Evolutionary conservation across 2,113 vertebrate species (phyloP), one percentile per base, ranked within the genome.

Genomic region (Symphodus melops): DNA sequence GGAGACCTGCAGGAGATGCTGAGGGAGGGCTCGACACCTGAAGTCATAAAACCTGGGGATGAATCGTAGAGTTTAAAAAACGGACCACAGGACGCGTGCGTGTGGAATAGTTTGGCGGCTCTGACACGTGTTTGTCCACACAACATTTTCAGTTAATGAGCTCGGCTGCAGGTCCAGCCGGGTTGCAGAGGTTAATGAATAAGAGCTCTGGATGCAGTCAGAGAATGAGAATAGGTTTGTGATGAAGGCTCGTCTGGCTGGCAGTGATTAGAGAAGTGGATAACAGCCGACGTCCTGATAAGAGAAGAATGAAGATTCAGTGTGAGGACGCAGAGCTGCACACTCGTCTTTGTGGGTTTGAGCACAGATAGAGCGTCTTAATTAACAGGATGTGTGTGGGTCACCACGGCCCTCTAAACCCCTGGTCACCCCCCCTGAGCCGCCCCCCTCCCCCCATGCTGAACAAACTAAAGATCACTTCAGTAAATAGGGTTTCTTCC

Each of bases 321-420:
- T 70, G 23, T 9, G 6, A 23, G 8, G 11, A 6, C 0, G 6
- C 17, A 23, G 13, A 42, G 42, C 48, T 25, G 41, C 28, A n/a
- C n/a, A n/a, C n/a, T n/a, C n/a, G n/a, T n/a, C 75, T 68, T 20
- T 77, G 67, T 13, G 46, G 54, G 33, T 73, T 71, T 42, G 37
- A 11, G 33, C 8, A 6, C 28, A 70, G 37, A 52, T 23, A 36
- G 25, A 53, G 28, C 16, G 14, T 61, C 7, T 37, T 13, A 72
- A 16, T 60, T 53, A 83, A 77, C 70, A 67, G 52, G 33, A 9
- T 59, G 41, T 36, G 52, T 37, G 21, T 1, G 46, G 49, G 62
- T 83, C 51, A 56, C 28, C 48, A 28, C 57, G 49, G 77, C 21
- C 68, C 23, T 70, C 28, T 54, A 78, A 75, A 68, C 37, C 52